These are phyloP conservation scores for Aptenodytes forsteri DNA, from an alignment of 2,113 vertebrate species.

Conservation along the genomic window DNA sequence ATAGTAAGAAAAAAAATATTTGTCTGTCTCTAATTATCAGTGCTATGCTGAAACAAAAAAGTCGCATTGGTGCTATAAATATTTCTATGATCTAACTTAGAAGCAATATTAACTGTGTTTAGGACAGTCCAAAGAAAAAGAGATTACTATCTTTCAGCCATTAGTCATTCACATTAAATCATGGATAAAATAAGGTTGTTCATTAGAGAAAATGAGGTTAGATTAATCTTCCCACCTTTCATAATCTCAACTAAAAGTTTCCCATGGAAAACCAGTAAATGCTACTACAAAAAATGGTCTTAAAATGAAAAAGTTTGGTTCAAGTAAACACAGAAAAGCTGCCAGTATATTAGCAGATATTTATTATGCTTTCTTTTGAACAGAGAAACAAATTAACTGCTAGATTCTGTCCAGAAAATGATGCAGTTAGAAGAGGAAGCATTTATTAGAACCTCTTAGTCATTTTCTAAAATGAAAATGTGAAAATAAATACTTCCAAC, in stretches of 20 bases:
- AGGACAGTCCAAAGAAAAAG: neutral
- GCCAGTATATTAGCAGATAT: neutral
- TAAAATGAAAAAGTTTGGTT: neutral
- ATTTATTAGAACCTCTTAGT: neutral
- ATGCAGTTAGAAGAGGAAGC: neutral
- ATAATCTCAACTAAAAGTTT: neutral
- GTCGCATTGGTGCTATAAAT: neutral
- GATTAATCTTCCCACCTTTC: neutral
- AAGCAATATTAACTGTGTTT: neutral
- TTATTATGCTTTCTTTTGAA: neutral
- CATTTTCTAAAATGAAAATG: neutral
- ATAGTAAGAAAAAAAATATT: neutral
- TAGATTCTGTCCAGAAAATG: neutral
- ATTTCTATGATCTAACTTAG: neutral
- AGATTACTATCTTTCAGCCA: neutral
- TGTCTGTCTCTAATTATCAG: neutral
- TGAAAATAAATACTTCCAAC: neutral
- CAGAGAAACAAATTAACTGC: neutral
- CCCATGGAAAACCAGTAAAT: neutral
- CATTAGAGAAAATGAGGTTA: neutral
- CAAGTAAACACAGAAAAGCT: neutral
- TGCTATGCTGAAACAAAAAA: neutral
- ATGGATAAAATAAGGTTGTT: neutral
- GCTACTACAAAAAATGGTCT: neutral
- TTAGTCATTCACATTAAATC: neutral